Evolutionary conservation across 2,888 invertebrate genomes (phyloP), one percentile per base, ranked within the genome.

Genomic region (Nemotelus nigrinus): DNA sequence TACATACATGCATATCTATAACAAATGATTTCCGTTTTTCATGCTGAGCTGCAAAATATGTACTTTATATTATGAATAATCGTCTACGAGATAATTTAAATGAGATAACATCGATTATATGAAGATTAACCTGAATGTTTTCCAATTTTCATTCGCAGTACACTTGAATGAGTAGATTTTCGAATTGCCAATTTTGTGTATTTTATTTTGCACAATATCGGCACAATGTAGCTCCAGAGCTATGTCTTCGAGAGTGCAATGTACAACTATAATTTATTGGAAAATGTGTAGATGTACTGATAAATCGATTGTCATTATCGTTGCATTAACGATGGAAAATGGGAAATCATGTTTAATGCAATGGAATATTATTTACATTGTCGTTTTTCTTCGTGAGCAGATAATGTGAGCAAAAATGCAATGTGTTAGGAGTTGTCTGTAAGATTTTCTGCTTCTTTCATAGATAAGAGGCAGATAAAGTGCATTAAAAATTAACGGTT

Each of bases 81-180:
- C 48, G n/a, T 65, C 47, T 67, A 44, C 47, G 41, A 48, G 67
- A 43, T 39, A 70, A 70, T 47, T 55, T 55, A 47, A 70, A 70
- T 70, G 50, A 7, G 55, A 53, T 55, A 70, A 53, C 25, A 70
- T 70, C 47, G 25, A 70, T 70, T 70, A 70, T 41, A 3, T 39
- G 25, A 8, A 41, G 70, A 70, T 70, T 67, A 67, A 67, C 48
- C 63, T 41, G 63, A 10, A 7, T 43, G 43, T 7, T 63, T 63
- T 63, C 25, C 63, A 4, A 6, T 5, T 25, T 25, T 25, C 25
- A 25, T 25, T 25, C 25, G 25, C 25, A 25, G 25, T 25, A 25
- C 25, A 25, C 25, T 25, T 25, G 25, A 25, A 25, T 25, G 25
- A 25, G 25, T 25, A 25, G 25, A 25, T 25, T 25, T 25, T 25